Percentiles rank a stretch among this genome's conserved stretches.
Conservation (phyloP, 64 coral and sea anemone species). For the Platygyra sinensis region DNA sequence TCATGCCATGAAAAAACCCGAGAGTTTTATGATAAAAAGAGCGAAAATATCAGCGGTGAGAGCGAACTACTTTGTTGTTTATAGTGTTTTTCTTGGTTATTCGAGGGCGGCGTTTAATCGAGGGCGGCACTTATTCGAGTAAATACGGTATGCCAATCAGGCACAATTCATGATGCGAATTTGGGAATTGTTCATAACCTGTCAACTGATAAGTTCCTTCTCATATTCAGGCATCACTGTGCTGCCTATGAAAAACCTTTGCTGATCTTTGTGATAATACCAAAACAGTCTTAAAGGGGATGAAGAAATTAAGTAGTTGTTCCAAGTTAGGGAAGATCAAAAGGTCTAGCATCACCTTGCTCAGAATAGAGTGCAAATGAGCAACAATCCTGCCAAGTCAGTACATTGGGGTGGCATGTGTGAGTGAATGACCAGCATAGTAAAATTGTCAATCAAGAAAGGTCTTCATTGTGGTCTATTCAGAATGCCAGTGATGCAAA, state of each 20-base stretch:
- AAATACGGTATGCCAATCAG: too few species aligned
- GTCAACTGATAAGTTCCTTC: too few species aligned
- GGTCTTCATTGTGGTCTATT: constrained; percentile 42
- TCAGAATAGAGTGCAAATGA: constrained; percentile 46
- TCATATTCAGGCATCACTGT: too few species aligned
- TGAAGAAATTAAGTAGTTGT: constrained; percentile 48
- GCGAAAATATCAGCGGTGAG: too few species aligned
- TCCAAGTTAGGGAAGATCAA: constrained; percentile 33
- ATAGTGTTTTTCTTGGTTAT: too few species aligned
- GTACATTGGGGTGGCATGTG: constrained; percentile 15
- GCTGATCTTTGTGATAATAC: constrained; percentile 52
- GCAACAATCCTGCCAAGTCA: constrained; percentile 41
- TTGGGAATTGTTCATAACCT: too few species aligned
- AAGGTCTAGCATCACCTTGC: constrained; percentile 34
- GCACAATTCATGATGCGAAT: constrained; percentile 19
- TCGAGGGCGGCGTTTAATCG: too few species aligned
- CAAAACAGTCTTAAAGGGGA: constrained; percentile 45
- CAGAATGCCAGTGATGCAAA: constrained; percentile 17
- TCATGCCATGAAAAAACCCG: too few species aligned
- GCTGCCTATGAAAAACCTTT: constrained; percentile 19
- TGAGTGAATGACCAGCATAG: constrained; percentile 13
- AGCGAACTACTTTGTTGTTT: too few species aligned
- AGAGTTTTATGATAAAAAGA: too few species aligned
- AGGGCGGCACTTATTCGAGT: too few species aligned
- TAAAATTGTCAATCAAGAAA: constrained; percentile 53